phyloP scores from a whole-genome alignment of 37 sponge, comb jelly and placozoan genomes.

The Ianthella basta region DNA sequence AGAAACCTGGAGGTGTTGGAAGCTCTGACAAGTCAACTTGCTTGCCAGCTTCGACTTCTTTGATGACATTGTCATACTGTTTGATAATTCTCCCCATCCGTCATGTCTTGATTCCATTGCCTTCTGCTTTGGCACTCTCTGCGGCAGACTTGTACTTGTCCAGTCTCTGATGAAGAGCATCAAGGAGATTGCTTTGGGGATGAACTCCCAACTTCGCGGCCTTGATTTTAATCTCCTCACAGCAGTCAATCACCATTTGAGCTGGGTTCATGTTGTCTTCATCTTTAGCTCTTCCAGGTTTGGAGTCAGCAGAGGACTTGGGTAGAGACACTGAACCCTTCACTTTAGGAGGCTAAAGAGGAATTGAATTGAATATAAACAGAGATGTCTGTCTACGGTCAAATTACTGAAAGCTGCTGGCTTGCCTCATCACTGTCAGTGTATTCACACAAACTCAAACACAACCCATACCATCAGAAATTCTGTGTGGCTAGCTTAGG shows the following conservation, averaged over 20 bases:
- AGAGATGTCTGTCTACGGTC: not conserved
- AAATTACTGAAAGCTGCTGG: not conserved
- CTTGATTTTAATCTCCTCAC: too few relatives aligned
- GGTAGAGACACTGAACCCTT: too few relatives aligned
- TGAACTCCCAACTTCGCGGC: slow-evolving; percentile 23
- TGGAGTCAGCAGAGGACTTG: too few relatives aligned
- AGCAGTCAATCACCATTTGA: too few relatives aligned
- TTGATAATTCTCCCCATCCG: slow-evolving; percentile 88
- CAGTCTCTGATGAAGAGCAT: slow-evolving; percentile 78
- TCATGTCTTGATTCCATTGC: slow-evolving; percentile 69
- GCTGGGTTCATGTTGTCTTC: too few relatives aligned
- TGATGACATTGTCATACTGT: slow-evolving; percentile 90
- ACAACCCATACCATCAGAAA: slow-evolving; percentile 7
- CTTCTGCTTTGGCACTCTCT: slow-evolving; percentile 78
- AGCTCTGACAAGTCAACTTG: slow-evolving; percentile 69
- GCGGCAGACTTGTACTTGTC: slow-evolving; percentile 69
- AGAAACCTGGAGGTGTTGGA: slow-evolving; percentile 89
- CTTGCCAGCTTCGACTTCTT: slow-evolving; percentile 59
- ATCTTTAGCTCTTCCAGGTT: too few relatives aligned
- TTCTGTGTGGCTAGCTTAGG: too few relatives aligned
- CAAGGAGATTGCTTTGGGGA: slow-evolving; percentile 67
- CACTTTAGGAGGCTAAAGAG: too few relatives aligned
- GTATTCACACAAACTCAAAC: not conserved
- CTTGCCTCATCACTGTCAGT: not conserved
- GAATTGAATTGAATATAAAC: too few relatives aligned